phyloP scores from a whole-genome alignment of 2,113 vertebrate genomes.

The Brachypodius melanocephalos region DNA sequence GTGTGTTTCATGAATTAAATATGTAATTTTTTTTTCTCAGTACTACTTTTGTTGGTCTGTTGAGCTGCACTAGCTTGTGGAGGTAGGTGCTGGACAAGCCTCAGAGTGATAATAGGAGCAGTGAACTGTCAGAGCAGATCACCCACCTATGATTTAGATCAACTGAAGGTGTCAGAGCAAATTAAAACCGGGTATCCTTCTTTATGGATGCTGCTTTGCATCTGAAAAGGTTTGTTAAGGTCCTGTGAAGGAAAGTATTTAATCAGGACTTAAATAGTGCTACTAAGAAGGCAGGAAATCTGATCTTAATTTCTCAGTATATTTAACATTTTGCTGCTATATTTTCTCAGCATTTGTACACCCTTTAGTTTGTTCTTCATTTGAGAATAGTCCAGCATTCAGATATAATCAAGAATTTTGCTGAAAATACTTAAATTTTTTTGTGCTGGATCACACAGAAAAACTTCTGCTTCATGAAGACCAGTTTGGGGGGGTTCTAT shows the following conservation, averaged over 20 bases:
- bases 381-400: background rate
- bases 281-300: background rate
- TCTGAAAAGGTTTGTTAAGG: background rate
- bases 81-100: background rate
- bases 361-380: background rate
- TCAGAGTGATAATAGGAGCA: background rate
- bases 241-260: background rate
- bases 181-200: accelerated
- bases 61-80: background rate
- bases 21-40: background rate
- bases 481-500: no score
- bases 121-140: background rate
- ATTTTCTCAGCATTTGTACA: background rate
- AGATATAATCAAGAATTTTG: background rate
- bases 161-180: background rate
- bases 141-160: no score
- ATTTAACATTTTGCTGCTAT: background rate
- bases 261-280: background rate
- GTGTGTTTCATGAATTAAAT: background rate
- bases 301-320: background rate
- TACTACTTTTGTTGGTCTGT: background rate
- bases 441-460: background rate
- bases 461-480: background rate
- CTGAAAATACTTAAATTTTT: background rate
- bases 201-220: background rate